Percentiles rank a stretch among this genome's conserved stretches.
Evolutionary conservation across 2,888 invertebrate species (phyloP).

Genomic region (Julus scandinavius): DNA sequence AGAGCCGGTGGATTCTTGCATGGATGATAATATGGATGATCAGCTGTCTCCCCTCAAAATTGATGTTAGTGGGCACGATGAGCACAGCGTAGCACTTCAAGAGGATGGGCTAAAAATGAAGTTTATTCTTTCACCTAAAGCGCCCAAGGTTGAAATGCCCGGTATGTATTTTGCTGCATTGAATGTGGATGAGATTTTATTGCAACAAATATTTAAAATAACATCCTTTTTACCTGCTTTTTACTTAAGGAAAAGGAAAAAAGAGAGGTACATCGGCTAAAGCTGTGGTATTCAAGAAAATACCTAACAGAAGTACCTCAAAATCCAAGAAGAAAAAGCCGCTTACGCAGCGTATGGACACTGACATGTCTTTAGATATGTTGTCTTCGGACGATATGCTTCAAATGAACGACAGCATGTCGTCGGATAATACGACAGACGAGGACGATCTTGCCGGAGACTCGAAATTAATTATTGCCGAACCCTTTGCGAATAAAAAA

Average conservation of each 20-base stretch:
- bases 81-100: background rate
- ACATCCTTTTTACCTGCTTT: background rate
- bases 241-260: slow-evolving; percentile 3
- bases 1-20: slow-evolving; percentile 48
- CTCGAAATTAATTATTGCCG: slow-evolving; percentile 57
- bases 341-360: background rate
- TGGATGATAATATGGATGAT: slow-evolving; percentile 31
- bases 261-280: slow-evolving; percentile 30
- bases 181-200: background rate
- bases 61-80: slow-evolving; percentile 51
- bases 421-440: slow-evolving; percentile 18
- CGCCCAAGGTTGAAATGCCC: slow-evolving; percentile 34
- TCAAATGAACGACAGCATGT: background rate
- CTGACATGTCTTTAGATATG: slow-evolving; percentile 44
- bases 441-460: slow-evolving; percentile 43
- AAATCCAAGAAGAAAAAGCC: slow-evolving; percentile 49
- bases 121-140: slow-evolving; percentile 57
- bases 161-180: background rate
- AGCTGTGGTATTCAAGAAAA: background rate
- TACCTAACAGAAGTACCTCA: background rate
- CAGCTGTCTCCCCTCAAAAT: slow-evolving; percentile 50
- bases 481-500: slow-evolving; percentile 47
- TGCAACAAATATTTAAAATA: background rate
- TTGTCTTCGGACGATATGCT: slow-evolving; percentile 51
- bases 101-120: slow-evolving; percentile 57